Evolutionary conservation across 2,113 vertebrate species (phyloP).

Genomic region (Nothobranchius furzeri): DNA sequence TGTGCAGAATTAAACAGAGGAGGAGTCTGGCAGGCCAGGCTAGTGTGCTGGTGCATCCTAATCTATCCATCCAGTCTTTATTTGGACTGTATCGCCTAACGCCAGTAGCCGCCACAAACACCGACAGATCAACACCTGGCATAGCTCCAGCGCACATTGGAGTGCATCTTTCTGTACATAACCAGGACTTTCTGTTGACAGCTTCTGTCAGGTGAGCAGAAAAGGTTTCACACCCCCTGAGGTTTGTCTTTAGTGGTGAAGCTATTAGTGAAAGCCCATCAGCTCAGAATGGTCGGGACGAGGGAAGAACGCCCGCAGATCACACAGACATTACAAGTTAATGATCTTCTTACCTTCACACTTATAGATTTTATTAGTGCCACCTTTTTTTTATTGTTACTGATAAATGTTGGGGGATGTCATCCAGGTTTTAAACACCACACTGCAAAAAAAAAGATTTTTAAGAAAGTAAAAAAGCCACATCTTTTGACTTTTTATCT

Average conservation of each 20-base stretch:
- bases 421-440: too few relatives aligned
- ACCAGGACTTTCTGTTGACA: constrained; percentile 3
- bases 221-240: constrained; percentile 13
- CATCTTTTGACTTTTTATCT: too few relatives aligned
- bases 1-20: too few relatives aligned
- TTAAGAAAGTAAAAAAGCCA: too few relatives aligned
- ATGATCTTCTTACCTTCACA: not conserved
- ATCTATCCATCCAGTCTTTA: not conserved
- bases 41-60: not conserved
- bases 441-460: too few relatives aligned
- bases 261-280: constrained; percentile 10
- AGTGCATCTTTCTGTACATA: not conserved
- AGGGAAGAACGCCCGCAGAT: not conserved
- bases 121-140: not conserved
- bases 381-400: not conserved
- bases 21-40: too few relatives aligned
- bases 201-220: constrained; percentile 22
- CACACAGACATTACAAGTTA: not conserved
- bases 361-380: not conserved
- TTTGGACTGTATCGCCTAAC: not conserved
- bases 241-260: constrained; percentile 18
- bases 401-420: too few relatives aligned
- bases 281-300: constrained; percentile 10
- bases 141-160: constrained; percentile 2
- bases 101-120: not conserved